These are phyloP conservation scores for Hyposoter dolosus DNA, from an alignment of 2,888 invertebrate genomes.

Conservation along the genomic window DNA sequence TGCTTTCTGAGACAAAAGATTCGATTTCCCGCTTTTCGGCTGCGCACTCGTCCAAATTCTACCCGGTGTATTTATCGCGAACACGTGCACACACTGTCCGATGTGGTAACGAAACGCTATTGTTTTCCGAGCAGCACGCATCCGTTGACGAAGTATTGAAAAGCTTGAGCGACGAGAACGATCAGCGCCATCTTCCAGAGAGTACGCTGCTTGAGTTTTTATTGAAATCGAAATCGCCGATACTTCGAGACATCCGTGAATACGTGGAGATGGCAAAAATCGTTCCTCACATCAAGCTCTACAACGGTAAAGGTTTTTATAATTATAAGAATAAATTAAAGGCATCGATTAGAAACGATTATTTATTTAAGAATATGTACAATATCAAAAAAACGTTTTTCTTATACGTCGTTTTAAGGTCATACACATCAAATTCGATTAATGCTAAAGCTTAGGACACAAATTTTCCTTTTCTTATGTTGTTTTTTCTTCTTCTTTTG, in stretches of 20 bases:
- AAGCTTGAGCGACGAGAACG: slow-evolving; percentile 60
- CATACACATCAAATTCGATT: slow-evolving; percentile 76
- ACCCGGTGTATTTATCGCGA: neutral
- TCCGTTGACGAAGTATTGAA: slow-evolving; percentile 64
- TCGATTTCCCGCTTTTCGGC: neutral
- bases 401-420: slow-evolving; percentile 70
- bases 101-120: neutral
- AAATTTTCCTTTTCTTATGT: slow-evolving; percentile 38
- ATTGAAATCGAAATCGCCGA: slow-evolving; percentile 67
- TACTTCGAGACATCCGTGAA: slow-evolving; percentile 73
- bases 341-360: slow-evolving; percentile 83
- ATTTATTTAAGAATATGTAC: slow-evolving; percentile 84
- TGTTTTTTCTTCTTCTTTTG: slow-evolving; percentile 42
- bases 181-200: slow-evolving; percentile 75
- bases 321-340: neutral
- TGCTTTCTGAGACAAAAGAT: too few species aligned
- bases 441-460: slow-evolving; percentile 77
- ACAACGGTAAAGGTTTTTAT: slow-evolving; percentile 74
- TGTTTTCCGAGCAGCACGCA: slow-evolving; percentile 66
- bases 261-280: slow-evolving; percentile 67
- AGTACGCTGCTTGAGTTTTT: slow-evolving; percentile 76
- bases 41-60: neutral
- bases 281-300: slow-evolving; percentile 70
- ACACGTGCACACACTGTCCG: neutral
- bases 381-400: slow-evolving; percentile 80